phyloP scores from a whole-genome alignment of 92 coral and sea anemone species.

The Montipora capitata region DNA sequence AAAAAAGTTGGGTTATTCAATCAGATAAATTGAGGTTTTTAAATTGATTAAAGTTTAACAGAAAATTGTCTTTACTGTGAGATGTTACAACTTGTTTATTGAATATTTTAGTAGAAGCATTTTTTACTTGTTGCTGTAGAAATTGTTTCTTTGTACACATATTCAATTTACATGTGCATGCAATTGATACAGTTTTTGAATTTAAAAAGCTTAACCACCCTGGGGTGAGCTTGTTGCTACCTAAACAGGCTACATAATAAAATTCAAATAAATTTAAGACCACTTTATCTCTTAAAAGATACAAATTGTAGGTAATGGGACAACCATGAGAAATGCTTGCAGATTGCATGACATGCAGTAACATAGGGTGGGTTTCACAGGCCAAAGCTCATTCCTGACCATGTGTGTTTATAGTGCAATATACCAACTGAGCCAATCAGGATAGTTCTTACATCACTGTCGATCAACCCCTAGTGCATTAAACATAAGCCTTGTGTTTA shows the following conservation, averaged over 20 bases:
- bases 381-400: too few relatives aligned
- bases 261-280: constrained; percentile 29
- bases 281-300: too few relatives aligned
- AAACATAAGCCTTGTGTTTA: too few relatives aligned
- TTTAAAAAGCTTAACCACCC: constrained; percentile 44
- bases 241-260: constrained; percentile 47
- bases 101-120: constrained; percentile 42
- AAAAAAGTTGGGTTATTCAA: constrained; percentile 22
- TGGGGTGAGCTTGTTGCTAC: constrained; percentile 44
- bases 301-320: too few relatives aligned
- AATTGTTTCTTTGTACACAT: constrained; percentile 30
- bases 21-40: constrained; percentile 19
- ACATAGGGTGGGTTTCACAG: too few relatives aligned
- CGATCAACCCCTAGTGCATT: too few relatives aligned
- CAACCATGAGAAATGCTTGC: too few relatives aligned
- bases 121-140: constrained; percentile 49
- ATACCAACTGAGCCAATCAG: too few relatives aligned
- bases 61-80: constrained; percentile 43
- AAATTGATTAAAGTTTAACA: constrained; percentile 38
- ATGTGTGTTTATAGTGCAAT: too few relatives aligned
- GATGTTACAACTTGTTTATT: constrained; percentile 51
- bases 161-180: constrained; percentile 49
- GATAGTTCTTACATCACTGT: too few relatives aligned
- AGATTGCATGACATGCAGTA: too few relatives aligned
- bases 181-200: constrained; percentile 43